These are phyloP conservation scores for Sprattus sprattus DNA, from an alignment of 2,113 vertebrate species.

Conservation along the genomic window DNA sequence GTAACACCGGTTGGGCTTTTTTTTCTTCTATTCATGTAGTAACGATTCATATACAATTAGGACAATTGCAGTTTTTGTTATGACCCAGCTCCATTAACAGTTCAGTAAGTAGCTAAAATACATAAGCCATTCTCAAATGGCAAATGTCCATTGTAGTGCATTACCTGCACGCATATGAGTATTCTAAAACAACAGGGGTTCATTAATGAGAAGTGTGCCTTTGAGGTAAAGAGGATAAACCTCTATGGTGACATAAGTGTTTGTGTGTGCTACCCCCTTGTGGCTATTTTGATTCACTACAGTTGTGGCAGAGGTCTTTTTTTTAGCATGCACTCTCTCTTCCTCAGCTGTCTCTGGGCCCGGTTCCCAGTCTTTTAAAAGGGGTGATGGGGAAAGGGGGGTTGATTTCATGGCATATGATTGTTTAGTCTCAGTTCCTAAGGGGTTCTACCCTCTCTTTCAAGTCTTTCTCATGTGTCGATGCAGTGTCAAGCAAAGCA, in stretches of 20 bases:
- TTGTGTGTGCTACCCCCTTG: slow-evolving; percentile 28
- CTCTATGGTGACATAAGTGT: neutral
- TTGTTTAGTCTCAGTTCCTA: slow-evolving; percentile 55
- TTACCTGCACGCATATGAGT: neutral
- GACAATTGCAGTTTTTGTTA: neutral
- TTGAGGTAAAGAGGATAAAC: neutral
- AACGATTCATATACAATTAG: no score
- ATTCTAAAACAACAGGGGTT: neutral
- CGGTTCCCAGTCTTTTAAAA: slow-evolving; percentile 56
- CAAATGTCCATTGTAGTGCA: neutral
- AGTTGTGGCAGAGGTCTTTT: slow-evolving; percentile 22
- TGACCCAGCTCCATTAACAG: neutral
- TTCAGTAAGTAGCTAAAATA: neutral
- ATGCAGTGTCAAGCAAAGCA: neutral
- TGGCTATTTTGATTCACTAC: slow-evolving; percentile 36
- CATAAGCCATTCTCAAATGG: neutral
- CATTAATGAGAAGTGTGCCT: neutral
- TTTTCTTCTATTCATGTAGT: neutral
- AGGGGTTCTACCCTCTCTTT: slow-evolving; percentile 48
- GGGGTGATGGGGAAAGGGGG: slow-evolving; percentile 30
- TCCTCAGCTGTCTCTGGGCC: slow-evolving; percentile 55
- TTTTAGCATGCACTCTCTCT: slow-evolving; percentile 23
- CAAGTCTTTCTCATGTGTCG: slow-evolving; percentile 20
- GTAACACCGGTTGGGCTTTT: neutral
- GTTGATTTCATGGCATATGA: slow-evolving; percentile 55